Base-by-base conservation (phyloP, 2,113 vertebrate genomes). In the Sinocyclocheilus anshuiensis region DNA sequence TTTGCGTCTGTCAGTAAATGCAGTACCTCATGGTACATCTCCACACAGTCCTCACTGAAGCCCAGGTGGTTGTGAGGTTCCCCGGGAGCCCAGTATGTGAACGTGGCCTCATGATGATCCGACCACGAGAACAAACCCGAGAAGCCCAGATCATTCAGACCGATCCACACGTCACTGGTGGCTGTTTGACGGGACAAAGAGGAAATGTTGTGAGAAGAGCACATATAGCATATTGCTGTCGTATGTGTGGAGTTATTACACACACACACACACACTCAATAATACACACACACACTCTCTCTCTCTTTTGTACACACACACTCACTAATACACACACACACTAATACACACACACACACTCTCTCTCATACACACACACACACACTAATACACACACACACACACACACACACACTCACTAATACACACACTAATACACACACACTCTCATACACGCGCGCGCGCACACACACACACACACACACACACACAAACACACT, bases 11-110 rank as follows among this genome's bases (percentile, higher is more conserved):
- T 4, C 8, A 42, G 26, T 48, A 24, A 39, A 16, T n/a, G 4
- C 20, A 2, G 13, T 88, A 95, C 95, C 91, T 93, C 81, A 10
- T 92, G 53, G 1, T 87, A 84, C 93, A 96, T 95, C 88, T 95
- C 92, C 0, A 95, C 95, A 57, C 95, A 96, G 91, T 95, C 89
- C 76, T 95, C 94, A 0, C 0, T 83, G 85, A 94, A 95, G 26
- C 93, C 94, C 0, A 86, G 16, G 45, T 95, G 94, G 87, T 93
- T 95, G 92, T 94, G 95, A 48, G 95, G 95, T 87, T 95, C 91
- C 8, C 95, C 95, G 8, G 93, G 93, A 61, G 94, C 93, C 95
- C 95, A 96, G 92, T 95, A 76, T 42, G 95, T 95, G 91, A 95
- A 94, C 13, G 81, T 92, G 26, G 91, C 92, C 6, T 85, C 67